Conservation (phyloP, 2,888 invertebrate genomes). For the Chorisops tibialis region DNA sequence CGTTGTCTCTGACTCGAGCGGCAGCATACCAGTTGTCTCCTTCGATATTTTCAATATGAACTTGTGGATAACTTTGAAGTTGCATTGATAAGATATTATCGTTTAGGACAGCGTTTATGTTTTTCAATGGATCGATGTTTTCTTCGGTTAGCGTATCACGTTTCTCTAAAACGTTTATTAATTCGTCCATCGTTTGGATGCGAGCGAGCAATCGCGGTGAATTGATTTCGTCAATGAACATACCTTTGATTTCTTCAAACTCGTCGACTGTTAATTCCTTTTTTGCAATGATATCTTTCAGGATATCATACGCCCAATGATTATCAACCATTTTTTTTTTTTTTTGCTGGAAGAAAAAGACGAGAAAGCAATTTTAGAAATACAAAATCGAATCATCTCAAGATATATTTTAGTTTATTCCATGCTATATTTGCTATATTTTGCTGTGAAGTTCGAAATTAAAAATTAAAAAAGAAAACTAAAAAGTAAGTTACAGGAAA, state of each 20-base stretch:
- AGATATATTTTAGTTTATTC: too few relatives aligned
- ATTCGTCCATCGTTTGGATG: background rate
- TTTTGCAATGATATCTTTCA: too few relatives aligned
- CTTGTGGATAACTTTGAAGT: background rate
- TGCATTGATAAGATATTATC: background rate
- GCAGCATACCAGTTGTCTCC: background rate
- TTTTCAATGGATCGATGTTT: background rate
- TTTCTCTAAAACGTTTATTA: background rate
- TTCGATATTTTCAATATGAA: too few relatives aligned
- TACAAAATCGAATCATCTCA: too few relatives aligned
- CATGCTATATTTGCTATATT: too few relatives aligned
- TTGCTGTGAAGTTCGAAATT: too few relatives aligned
- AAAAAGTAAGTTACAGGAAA: too few relatives aligned
- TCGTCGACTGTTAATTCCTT: background rate
- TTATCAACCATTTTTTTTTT: too few relatives aligned
- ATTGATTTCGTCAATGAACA: conserved; percentile 1
- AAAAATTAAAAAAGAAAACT: too few relatives aligned
- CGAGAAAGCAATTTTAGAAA: too few relatives aligned
- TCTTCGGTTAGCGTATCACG: background rate
- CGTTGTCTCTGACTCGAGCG: background rate
- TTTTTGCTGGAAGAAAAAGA: too few relatives aligned
- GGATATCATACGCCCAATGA: too few relatives aligned
- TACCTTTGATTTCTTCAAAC: background rate
- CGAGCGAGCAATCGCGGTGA: background rate
- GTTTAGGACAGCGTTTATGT: background rate